Conservation (phyloP, 2,113 vertebrate genomes). For the Oncorhynchus nerka region DNA sequence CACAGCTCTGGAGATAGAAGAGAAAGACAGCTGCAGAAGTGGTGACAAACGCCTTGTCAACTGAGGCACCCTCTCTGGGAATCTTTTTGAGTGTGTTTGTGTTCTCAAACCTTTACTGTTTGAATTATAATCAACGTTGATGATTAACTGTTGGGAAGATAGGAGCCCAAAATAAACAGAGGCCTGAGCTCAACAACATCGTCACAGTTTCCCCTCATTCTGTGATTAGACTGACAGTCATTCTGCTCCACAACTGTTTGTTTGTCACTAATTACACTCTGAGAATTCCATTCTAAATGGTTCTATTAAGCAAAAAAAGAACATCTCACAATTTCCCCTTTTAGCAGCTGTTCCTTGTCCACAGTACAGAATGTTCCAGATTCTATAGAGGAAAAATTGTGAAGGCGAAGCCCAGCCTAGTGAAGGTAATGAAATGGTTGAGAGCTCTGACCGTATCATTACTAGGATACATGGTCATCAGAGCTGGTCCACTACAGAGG, state of each 20-base stretch:
- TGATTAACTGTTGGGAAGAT: conserved; percentile 27
- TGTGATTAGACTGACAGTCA: conserved; percentile 22
- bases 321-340: no score
- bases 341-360: neutral
- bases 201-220: conserved; percentile 10
- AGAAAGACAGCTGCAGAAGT: conserved; percentile 9
- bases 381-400: neutral
- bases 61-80: conserved; percentile 25
- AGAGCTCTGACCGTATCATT: conserved; percentile 45
- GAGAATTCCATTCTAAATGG: neutral
- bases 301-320: neutral
- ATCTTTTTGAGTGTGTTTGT: neutral
- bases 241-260: neutral
- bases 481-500: conserved; percentile 32
- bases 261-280: conserved; percentile 2
- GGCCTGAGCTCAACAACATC: conserved; percentile 24
- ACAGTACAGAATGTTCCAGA: neutral
- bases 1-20: no score
- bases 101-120: no score
- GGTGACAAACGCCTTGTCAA: conserved; percentile 42
- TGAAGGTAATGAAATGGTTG: conserved; percentile 55
- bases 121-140: conserved; percentile 44
- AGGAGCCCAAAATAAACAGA: conserved; percentile 27
- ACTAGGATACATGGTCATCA: conserved; percentile 32
- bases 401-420: neutral